Evolutionary conservation across 2,888 invertebrate species (phyloP).

Genomic region (Ashinkailepas kermadecensis): DNA sequence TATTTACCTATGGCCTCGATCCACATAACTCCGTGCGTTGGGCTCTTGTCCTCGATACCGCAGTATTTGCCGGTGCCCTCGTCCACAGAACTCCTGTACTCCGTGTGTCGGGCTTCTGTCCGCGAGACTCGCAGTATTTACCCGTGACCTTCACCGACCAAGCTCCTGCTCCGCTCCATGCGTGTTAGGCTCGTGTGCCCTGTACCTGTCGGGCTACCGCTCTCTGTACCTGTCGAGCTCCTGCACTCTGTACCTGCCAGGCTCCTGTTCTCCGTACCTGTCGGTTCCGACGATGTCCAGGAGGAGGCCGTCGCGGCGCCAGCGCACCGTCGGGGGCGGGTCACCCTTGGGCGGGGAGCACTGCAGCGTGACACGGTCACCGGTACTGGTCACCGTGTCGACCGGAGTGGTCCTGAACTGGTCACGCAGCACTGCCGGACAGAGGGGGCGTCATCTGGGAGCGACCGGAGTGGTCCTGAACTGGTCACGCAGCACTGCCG

Average conservation of each 20-base stretch:
- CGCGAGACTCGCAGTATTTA: no score
- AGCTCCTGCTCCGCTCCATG: no score
- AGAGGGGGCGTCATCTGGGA: not conserved
- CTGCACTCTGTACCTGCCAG: not conserved
- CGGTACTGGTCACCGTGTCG: not conserved
- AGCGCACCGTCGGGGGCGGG: slow-evolving; percentile 1
- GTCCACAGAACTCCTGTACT: no score
- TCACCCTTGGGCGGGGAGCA: slow-evolving; percentile 7
- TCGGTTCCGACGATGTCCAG: not conserved
- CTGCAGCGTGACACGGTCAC: not conserved
- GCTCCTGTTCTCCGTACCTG: not conserved
- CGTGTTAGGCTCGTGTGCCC: no score
- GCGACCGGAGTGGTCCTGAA: not conserved
- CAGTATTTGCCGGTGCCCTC: no score
- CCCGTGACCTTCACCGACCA: no score
- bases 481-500: not conserved
- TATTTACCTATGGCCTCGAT: no score
- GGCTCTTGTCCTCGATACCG: no score
- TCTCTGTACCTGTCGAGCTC: not conserved
- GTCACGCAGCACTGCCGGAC: not conserved
- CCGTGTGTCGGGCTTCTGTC: no score
- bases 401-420: not conserved
- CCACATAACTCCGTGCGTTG: no score
- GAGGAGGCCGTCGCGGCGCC: not conserved
- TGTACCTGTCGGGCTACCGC: no score